These are phyloP conservation scores for Drosophila bifasciata DNA, from an alignment of 1,140 invertebrate species.

Conservation along the genomic window DNA sequence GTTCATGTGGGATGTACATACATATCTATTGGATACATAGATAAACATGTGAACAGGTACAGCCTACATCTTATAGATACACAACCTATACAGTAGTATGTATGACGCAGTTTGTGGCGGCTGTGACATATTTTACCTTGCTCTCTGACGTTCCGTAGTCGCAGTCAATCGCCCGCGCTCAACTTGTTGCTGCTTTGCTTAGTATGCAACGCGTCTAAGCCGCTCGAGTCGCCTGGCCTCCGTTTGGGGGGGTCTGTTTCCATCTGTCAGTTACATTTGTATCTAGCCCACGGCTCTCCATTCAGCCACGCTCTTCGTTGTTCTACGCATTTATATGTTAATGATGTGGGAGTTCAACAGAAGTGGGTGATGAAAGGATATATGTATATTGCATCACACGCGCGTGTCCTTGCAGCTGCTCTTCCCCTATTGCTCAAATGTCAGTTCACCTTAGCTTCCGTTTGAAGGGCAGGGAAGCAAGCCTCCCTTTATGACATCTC, in stretches of 20 bases:
- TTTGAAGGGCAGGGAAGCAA: too few species aligned
- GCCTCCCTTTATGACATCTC: too few species aligned
- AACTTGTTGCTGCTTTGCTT: slow-evolving; percentile 68
- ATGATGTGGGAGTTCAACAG: slow-evolving; percentile 33
- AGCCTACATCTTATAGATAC: slow-evolving; percentile 30
- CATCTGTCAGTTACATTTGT: slow-evolving; percentile 58
- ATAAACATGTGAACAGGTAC: slow-evolving; percentile 11
- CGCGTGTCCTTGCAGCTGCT: slow-evolving; percentile 35
- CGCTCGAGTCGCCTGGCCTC: slow-evolving; percentile 43
- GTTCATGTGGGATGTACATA: slow-evolving; percentile 10
- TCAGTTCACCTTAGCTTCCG: slow-evolving; percentile 50
- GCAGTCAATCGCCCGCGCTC: slow-evolving; percentile 30
- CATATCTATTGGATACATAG: slow-evolving; percentile 17
- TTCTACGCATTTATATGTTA: slow-evolving; percentile 77
- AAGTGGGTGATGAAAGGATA: slow-evolving; percentile 34
- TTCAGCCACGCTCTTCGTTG: slow-evolving; percentile 27
- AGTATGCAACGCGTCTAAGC: slow-evolving; percentile 45
- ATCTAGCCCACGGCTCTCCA: slow-evolving; percentile 12
- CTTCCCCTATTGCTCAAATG: slow-evolving; percentile 20
- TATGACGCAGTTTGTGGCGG: slow-evolving; percentile 69
- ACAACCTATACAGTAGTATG: slow-evolving; percentile 33
- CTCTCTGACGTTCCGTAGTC: not conserved
- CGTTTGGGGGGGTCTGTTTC: slow-evolving; percentile 3
- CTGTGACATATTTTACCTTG: slow-evolving; percentile 42
- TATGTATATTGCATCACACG: slow-evolving; percentile 28